A percentile compares a stretch with the other conserved stretches of the same genome.
Conservation (phyloP, 2,888 invertebrate genomes). For the Stenoptilia bipunctidactyla region DNA sequence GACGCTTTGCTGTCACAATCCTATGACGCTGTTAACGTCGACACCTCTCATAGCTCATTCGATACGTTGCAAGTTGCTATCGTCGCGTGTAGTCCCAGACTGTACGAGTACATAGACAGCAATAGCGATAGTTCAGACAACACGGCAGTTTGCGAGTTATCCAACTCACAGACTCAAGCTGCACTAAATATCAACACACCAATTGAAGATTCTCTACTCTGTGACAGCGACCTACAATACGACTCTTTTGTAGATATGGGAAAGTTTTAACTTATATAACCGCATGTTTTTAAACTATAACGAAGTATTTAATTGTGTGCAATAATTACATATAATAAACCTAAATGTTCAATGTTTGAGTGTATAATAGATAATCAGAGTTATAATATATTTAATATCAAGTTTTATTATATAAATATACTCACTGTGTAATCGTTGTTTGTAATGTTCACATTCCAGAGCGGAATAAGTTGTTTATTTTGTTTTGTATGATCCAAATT, state of each 20-base stretch:
- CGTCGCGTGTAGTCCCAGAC: slow-evolving; percentile 15
- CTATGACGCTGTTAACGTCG: slow-evolving; percentile 39
- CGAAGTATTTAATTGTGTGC: slow-evolving; percentile 4
- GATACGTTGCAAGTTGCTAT: slow-evolving; percentile 14
- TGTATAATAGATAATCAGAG: background rate
- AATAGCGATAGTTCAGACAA: slow-evolving; percentile 48
- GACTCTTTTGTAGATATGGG: slow-evolving; percentile 69
- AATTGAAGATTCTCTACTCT: slow-evolving; percentile 34
- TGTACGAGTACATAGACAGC: slow-evolving; percentile 52
- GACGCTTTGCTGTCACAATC: slow-evolving; percentile 56
- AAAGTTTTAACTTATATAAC: slow-evolving; percentile 44
- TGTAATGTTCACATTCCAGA: background rate
- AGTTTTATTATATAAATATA: background rate
- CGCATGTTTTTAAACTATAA: too few relatives aligned
- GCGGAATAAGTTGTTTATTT: slow-evolving; percentile 21
- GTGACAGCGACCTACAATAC: slow-evolving; percentile 56
- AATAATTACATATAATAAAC: slow-evolving; percentile 18
- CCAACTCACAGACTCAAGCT: slow-evolving; percentile 21
- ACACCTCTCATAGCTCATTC: slow-evolving; percentile 21
- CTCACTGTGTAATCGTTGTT: background rate
- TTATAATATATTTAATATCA: background rate
- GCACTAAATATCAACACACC: slow-evolving; percentile 21
- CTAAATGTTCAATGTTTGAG: slow-evolving; percentile 2
- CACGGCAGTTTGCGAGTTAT: slow-evolving; percentile 45
- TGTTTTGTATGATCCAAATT: slow-evolving; percentile 49